Percentiles rank a stretch among this genome's conserved stretches.
phyloP scores from a whole-genome alignment of 2,797 vertebrate genomes.

The Mastacembelus armatus region DNA sequence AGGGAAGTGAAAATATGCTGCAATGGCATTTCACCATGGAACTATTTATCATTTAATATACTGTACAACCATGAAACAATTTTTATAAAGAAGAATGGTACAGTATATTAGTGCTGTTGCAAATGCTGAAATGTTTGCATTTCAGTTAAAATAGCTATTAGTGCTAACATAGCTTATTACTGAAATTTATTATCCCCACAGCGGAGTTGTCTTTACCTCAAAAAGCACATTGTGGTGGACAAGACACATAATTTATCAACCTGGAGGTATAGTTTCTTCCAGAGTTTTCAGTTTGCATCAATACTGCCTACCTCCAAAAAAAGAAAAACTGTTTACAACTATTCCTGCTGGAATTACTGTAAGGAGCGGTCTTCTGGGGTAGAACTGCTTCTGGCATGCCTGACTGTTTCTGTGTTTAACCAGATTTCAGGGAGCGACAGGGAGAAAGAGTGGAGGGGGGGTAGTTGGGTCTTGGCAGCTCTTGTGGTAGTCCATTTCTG shows the following conservation, averaged over 20 bases:
- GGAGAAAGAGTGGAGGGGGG: constrained; percentile 8
- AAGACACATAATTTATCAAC: constrained; percentile 37
- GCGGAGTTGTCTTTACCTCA: constrained; percentile 6
- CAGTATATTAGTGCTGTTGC: neutral
- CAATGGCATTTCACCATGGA: constrained; percentile 36
- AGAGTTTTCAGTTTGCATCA: constrained; percentile 62
- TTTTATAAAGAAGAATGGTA: neutral
- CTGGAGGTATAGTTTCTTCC: constrained; percentile 45
- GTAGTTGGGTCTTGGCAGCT: constrained; percentile 32
- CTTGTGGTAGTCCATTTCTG: constrained; percentile 68
- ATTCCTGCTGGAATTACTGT: constrained; percentile 57
- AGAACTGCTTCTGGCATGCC: constrained; percentile 43
- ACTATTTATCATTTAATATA: constrained; percentile 1
- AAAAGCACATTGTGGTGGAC: constrained; percentile 33
- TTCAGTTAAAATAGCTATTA: constrained; percentile 2
- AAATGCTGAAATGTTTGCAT: neutral
- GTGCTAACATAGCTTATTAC: constrained; percentile 9
- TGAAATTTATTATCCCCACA: constrained; percentile 9
- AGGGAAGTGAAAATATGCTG: neutral
- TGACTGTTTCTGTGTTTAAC: constrained; percentile 58
- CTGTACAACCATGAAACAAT: neutral
- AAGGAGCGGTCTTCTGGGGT: constrained; percentile 54
- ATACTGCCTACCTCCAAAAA: constrained; percentile 62
- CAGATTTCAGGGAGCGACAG: constrained; percentile 42
- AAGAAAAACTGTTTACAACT: constrained; percentile 53